Evolutionary conservation across 2,888 invertebrate genomes (phyloP), one percentile per base, ranked within the genome.

Genomic region (Eucera pruinosa): DNA sequence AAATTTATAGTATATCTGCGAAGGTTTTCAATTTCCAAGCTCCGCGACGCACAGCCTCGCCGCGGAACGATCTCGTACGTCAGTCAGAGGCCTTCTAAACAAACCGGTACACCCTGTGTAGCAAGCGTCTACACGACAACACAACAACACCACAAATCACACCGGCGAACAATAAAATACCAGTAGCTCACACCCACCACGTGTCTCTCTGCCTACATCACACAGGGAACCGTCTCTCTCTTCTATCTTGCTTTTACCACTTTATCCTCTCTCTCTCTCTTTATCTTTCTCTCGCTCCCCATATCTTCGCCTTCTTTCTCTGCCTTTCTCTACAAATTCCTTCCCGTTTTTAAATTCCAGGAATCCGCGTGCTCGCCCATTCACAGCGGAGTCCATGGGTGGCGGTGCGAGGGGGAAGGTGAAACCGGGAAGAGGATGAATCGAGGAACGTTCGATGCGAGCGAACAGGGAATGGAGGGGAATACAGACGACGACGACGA

Each of bases 301-400:
- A n/a, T 66, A 23, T 43, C 45, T 27, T 45, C 52, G 48, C 25
- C 47, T 39, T 66, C 47, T 69, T 68, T 74, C 78, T 75, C 79
- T 73, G 45, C 81, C 80, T 78, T 80, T 81, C 83, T 80, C 84
- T 68, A 84, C 68, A 81, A 89, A 90, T 90, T 88, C 87, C 86
- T 87, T 83, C 81, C 85, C 86, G 88, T 88, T 90, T 90, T 89
- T 87, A 88, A 88, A 89, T 91, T 91, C 90, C 82, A 70, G 86
- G 88, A 90, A 90, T 89, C 86, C 82, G n/a, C 78, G 82, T 85
- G 87, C 85, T 58, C 80, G 79, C 77, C 74, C 82, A 84, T 85
- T 85, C 85, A 85, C 80, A 69, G 66, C 61, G 72, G 66, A 67
- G 36, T 7, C 30, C 36, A 54, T 30, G 47, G 48, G 43, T 52